These are phyloP conservation scores for Eumacrocentrus americanus DNA, from an alignment of 2,888 invertebrate species.

Conservation along the genomic window DNA sequence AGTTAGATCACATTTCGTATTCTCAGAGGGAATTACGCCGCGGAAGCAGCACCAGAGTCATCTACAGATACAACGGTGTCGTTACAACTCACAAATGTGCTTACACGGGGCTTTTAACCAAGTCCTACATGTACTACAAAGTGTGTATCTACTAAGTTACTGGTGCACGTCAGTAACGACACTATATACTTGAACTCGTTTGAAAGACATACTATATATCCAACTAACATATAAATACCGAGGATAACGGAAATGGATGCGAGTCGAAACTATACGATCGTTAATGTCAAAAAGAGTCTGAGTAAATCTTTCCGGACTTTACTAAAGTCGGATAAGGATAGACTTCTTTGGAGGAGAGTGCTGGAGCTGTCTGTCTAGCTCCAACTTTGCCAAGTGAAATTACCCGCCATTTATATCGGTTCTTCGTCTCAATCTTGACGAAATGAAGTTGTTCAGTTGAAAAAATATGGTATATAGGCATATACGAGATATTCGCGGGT, in stretches of 20 bases:
- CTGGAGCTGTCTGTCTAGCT: constrained; percentile 25
- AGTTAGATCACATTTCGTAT: constrained; percentile 29
- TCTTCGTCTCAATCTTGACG: constrained; percentile 11
- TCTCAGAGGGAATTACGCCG: constrained; percentile 34
- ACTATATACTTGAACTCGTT: constrained; percentile 18
- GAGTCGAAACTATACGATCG: constrained; percentile 24
- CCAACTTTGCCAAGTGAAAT: constrained; percentile 29
- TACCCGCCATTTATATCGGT: constrained; percentile 29
- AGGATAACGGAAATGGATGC: constrained; percentile 24
- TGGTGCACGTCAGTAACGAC: too few relatives aligned
- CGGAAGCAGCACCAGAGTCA: background rate
- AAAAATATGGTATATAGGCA: background rate
- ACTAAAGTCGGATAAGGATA: constrained; percentile 30
- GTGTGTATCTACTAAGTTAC: background rate
- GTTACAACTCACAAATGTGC: background rate
- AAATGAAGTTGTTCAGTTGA: background rate
- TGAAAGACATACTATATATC: too few relatives aligned
- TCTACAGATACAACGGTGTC: background rate
- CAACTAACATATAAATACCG: constrained; percentile 1
- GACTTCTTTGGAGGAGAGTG: constrained; percentile 22
- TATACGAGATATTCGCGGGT: background rate
- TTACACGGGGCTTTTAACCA: background rate
- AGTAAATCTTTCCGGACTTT: constrained; percentile 27
- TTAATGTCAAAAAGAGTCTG: constrained; percentile 28
- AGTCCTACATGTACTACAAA: background rate